A percentile compares a stretch with the other conserved stretches of the same genome.
phyloP scores from a whole-genome alignment of 2,113 vertebrate genomes.

The Oreotrochilus melanogaster region DNA sequence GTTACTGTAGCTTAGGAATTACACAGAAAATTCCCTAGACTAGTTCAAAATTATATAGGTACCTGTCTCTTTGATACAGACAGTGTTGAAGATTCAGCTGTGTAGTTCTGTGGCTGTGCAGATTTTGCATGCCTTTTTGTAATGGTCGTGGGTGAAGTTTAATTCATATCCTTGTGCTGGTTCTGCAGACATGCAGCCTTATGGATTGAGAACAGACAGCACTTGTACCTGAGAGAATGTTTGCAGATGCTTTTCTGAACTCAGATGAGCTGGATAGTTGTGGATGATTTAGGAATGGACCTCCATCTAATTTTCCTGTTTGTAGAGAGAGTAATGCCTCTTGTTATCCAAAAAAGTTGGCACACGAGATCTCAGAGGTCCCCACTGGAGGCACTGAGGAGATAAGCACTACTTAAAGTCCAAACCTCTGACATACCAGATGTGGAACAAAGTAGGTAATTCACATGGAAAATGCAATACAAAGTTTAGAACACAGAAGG shows the following conservation, averaged over 20 bases:
- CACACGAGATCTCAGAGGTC: background rate
- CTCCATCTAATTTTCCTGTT: background rate
- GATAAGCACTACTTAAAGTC: background rate
- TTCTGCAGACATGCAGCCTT: background rate
- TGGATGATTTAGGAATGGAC: background rate
- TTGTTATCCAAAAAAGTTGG: background rate
- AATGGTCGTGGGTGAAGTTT: background rate
- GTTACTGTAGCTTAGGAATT: background rate
- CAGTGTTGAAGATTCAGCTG: background rate
- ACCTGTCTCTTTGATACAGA: background rate
- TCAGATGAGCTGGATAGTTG: background rate
- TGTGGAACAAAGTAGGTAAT: background rate
- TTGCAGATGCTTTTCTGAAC: background rate
- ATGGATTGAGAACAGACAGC: background rate
- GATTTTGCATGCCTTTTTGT: background rate
- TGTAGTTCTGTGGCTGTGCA: background rate
- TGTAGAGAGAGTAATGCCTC: background rate
- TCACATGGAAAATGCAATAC: background rate
- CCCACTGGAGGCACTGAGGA: background rate
- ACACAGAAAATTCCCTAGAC: background rate
- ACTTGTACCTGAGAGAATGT: background rate
- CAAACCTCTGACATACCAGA: background rate
- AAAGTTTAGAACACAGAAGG: background rate
- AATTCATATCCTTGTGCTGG: background rate
- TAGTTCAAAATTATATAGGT: background rate